These are phyloP conservation scores for Tamandua tetradactyla DNA, from an alignment of 2,797 vertebrate genomes.

Conservation along the genomic window DNA sequence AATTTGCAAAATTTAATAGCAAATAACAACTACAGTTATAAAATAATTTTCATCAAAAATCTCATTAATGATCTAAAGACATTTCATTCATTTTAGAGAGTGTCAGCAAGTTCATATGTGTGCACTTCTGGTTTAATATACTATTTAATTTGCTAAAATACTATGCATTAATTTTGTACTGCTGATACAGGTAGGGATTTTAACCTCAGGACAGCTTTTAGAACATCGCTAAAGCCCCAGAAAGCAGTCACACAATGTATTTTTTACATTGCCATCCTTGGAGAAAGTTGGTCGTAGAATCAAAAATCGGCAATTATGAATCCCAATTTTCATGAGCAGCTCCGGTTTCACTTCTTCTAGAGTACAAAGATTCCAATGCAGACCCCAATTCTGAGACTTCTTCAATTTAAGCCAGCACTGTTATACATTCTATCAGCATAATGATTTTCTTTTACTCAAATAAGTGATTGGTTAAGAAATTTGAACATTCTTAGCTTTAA, in stretches of 20 bases:
- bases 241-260: not conserved
- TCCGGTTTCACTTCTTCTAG: not conserved
- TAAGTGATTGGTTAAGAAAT: not conserved
- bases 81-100: not conserved
- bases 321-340: not conserved
- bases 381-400: not conserved
- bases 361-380: not conserved
- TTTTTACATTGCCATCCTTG: slow-evolving; percentile 21
- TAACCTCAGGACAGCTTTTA: not conserved
- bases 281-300: not conserved
- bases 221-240: not conserved
- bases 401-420: not conserved
- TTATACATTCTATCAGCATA: too few species aligned
- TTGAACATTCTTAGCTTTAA: not conserved
- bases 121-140: not conserved
- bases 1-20: not conserved
- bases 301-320: not conserved
- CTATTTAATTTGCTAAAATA: not conserved
- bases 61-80: not conserved
- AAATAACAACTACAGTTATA: not conserved
- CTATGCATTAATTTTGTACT: not conserved
- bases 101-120: not conserved
- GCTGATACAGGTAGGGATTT: not conserved
- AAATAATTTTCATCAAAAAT: not conserved
- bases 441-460: not conserved